Conservation (phyloP, 2,113 vertebrate genomes). For the Hyperopisus bebe region DNA sequence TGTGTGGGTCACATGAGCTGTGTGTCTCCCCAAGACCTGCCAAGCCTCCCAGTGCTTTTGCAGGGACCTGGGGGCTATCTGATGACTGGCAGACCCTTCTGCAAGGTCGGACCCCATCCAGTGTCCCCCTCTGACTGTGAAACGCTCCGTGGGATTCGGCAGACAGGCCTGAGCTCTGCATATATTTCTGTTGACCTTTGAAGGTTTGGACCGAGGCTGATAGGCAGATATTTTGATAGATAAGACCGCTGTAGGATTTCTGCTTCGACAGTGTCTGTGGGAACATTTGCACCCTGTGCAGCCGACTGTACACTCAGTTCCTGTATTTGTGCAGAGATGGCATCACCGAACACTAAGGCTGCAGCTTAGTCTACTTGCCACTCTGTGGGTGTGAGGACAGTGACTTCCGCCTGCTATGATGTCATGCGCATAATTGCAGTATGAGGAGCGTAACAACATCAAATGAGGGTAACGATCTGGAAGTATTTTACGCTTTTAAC, state of each 20-base stretch:
- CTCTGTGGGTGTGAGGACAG: too few relatives aligned
- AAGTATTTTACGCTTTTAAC: too few relatives aligned
- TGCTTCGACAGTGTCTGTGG: neutral
- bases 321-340: neutral
- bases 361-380: too few relatives aligned
- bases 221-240: neutral
- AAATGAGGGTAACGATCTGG: too few relatives aligned
- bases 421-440: too few relatives aligned
- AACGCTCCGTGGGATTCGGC: neutral
- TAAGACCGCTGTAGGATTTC: neutral
- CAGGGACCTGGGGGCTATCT: neutral
- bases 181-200: neutral
- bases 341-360: neutral
- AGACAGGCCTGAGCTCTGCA: neutral
- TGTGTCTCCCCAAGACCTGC: neutral
- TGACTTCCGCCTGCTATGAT: too few relatives aligned
- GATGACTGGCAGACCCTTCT: neutral
- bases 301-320: neutral
- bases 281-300: neutral
- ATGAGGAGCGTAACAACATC: too few relatives aligned
- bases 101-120: neutral
- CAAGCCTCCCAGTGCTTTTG: neutral
- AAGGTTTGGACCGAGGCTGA: neutral
- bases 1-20: neutral
- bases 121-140: neutral